phyloP scores from a whole-genome alignment of 2,113 vertebrate species.

The Pseudorasbora parva region DNA sequence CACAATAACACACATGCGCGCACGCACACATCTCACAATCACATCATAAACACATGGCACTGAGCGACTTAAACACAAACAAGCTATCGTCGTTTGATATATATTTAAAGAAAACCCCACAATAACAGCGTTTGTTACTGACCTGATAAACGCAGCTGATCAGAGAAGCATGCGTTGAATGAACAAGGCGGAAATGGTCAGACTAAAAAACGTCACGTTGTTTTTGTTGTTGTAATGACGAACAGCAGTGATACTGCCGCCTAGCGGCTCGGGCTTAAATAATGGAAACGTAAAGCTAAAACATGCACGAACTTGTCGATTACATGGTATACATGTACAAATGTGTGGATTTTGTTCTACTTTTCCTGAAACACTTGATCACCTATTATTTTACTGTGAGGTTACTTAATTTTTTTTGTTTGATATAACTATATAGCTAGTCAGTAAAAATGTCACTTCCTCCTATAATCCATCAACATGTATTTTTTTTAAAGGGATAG shows the following conservation, averaged over 20 bases:
- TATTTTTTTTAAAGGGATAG: too few relatives aligned
- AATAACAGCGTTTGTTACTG: neutral
- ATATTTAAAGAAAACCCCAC: neutral
- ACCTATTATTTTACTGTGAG: too few relatives aligned
- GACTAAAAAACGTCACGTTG: constrained; percentile 63
- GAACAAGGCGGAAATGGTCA: constrained; percentile 69
- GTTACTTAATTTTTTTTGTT: too few relatives aligned
- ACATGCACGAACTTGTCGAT: neutral
- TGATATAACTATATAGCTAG: too few relatives aligned
- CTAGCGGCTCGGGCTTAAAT: neutral
- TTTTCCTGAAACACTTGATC: too few relatives aligned
- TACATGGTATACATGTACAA: neutral
- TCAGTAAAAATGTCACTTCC: too few relatives aligned
- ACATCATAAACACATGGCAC: neutral
- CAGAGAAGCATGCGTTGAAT: constrained; percentile 66
- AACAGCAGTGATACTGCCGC: neutral
- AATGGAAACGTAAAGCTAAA: neutral
- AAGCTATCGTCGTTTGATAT: neutral
- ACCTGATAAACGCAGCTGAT: constrained; percentile 62
- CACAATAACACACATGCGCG: constrained; percentile 1
- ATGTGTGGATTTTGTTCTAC: too few relatives aligned
- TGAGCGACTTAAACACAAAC: neutral
- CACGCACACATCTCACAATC: neutral
- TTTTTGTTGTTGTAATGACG: constrained; percentile 20
- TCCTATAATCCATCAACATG: too few relatives aligned